Evolutionary conservation across 1,140 invertebrate genomes (phyloP), one percentile per base, ranked within the genome.

Genomic region (Procambarus virginalis): DNA sequence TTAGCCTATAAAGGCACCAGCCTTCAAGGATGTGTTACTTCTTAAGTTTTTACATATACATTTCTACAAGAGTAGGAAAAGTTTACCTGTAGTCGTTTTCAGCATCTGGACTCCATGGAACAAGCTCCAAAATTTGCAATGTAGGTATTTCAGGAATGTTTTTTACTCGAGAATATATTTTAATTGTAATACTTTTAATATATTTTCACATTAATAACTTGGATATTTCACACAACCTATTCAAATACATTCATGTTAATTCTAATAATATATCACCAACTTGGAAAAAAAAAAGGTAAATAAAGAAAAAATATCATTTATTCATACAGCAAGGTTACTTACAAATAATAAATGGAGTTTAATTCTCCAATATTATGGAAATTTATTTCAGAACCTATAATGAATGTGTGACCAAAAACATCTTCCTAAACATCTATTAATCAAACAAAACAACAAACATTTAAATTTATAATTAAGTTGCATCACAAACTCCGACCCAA

Each of bases 221-320:
- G 34, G 34, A 34, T 34, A 34, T 34, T 34, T 34, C 55, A 58
- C 12, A 58, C 1, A 58, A 58, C 17, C 60, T 17, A 4, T 5
- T 17, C 60, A 10, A 64, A 20, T 17, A 4, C n/a, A 20, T 64
- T n/a, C 17, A 58, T 77, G 75, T 45, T 0, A 34, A 34, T 34
- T 34, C 34, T 8, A 78, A 49, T 5, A 73, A 9, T 73, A 73
- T 34, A 34, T 73, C 22, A 73, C 20, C 22, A 73, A 2, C 22
- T 34, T 73, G 68, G 68, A 73, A 73, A 73, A 4, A 20, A 73
- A 73, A 12, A n/a, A 73, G 34, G n/a, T 73, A 34, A 73, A 73
- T 73, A 73, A 73, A 73, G 68, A 73, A 84, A 89, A 89, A 89
- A 89, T 84, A 89, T 89, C 60, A 64, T 89, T 89, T 89, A 89